Evolutionary conservation across 2,113 vertebrate genomes (phyloP), one percentile per base, ranked within the genome.

Genomic region (Tachysurus vachellii): DNA sequence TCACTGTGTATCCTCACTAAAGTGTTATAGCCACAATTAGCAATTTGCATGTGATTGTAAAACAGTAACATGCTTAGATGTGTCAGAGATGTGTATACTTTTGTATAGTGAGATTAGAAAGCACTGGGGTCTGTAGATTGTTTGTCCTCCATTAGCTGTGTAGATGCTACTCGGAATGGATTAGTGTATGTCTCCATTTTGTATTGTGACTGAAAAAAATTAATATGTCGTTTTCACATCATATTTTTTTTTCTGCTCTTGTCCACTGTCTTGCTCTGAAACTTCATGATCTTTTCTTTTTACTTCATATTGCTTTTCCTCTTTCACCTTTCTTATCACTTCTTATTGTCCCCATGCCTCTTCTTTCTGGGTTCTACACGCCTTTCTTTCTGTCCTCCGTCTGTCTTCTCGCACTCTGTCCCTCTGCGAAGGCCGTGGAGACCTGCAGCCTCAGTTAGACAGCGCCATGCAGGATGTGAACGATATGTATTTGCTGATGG

Each of bases 401-500:
- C 23, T 61, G 50, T 23, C 50, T n/a, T 23, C 87, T 56, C n/a
- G 80, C 59, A 53, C 53, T 62, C 85, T 71, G 86, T 88, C 71
- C 70, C 6, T 62, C 80, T 82, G 89, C 81, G 0, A 93, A 99
- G 98, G 98, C 56, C 97, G 98, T 88, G 98, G 96, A 12, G 98
- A 99, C 93, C 95, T 99, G 90, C 98, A 99, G 94, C 98, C 98
- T 1, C 98, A 99, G 96, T 93, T 99, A 92, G 98, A 99, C 95
- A 97, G 96, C 0, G 98, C 98, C 0, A 96, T 99, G 91, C 98
- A 99, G 93, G 98, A 99, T 0, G 97, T 99, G 91, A 99, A 96
- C 0, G 98, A 99, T 94, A 97, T 99, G 97, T 99, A 97, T 93
- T 95, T 99, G 91, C 92, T 99, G 87, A 96, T 99, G 96, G 98